These are phyloP conservation scores for Mesoligia furuncula DNA, from an alignment of 2,888 invertebrate species.

Conservation along the genomic window DNA sequence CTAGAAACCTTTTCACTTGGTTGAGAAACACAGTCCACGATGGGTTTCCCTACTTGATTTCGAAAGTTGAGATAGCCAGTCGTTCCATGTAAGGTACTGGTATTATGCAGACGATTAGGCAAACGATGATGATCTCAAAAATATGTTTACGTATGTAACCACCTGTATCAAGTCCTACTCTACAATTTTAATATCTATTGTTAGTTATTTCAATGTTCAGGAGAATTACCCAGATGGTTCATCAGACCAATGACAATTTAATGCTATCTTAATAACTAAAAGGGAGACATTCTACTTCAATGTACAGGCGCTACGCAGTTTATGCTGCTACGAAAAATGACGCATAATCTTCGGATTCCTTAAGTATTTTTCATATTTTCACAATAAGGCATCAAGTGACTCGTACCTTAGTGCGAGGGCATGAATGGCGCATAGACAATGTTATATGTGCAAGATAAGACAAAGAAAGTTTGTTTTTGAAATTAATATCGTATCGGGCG, in stretches of 20 bases:
- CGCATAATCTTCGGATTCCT: neutral
- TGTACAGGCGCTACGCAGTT: neutral
- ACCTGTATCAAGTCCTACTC: too few relatives aligned
- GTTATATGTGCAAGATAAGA: constrained; percentile 52
- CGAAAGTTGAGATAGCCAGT: neutral
- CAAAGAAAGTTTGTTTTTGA: constrained; percentile 74
- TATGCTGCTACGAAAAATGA: neutral
- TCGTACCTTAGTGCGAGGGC: neutral
- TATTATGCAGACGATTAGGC: neutral
- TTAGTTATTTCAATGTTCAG: neutral
- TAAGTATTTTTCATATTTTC: constrained; percentile 23
- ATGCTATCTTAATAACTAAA: constrained; percentile 12
- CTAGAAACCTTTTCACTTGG: neutral
- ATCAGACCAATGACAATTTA: neutral
- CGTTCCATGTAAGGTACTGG: neutral
- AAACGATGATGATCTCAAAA: neutral
- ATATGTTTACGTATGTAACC: neutral
- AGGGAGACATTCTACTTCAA: neutral
- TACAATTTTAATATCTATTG: neutral
- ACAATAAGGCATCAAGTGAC: constrained; percentile 2
- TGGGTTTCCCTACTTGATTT: too few relatives aligned
- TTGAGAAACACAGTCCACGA: neutral
- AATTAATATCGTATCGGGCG: constrained; percentile 65
- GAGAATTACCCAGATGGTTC: neutral
- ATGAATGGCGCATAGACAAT: constrained; percentile 48